Percentiles rank a stretch among this genome's conserved stretches.
Evolutionary conservation across 2,113 vertebrate species (phyloP).

Genomic region (Phoenicopterus ruber): DNA sequence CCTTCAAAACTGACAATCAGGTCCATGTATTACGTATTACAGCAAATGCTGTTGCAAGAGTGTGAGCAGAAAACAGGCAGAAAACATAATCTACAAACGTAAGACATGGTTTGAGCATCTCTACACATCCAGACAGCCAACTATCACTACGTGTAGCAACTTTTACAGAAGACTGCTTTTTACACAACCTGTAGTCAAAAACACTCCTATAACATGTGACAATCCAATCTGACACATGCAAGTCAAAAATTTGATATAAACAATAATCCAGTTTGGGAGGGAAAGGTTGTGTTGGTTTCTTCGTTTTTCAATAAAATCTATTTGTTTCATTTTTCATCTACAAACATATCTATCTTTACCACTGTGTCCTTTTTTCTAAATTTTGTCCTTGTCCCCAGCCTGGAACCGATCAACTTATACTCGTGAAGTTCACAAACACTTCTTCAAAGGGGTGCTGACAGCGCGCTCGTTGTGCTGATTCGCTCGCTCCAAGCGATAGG

Average conservation of each 20-base stretch:
- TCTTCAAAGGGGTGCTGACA: slow-evolving; percentile 39
- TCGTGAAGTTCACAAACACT: neutral
- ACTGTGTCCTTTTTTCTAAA: neutral
- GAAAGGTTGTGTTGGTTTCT: neutral
- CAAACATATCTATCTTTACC: neutral
- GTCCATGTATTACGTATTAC: neutral
- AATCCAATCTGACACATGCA: neutral
- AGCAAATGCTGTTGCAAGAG: neutral
- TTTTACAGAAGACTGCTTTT: neutral
- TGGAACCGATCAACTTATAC: neutral
- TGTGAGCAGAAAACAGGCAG: neutral
- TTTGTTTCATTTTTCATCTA: neutral
- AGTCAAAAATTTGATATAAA: neutral
- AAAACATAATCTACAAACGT: neutral
- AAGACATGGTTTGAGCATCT: neutral
- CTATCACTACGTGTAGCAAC: neutral
- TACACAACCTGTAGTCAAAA: neutral
- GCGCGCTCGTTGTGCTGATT: neutral
- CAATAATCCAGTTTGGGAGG: neutral
- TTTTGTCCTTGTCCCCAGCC: neutral
- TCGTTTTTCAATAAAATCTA: neutral
- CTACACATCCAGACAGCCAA: neutral
- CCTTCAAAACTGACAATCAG: neutral
- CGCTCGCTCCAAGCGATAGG: neutral
- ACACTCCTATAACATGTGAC: neutral